Base-by-base conservation (phyloP, 2,113 vertebrate species). In the Andinoacara biseriatus region DNA sequence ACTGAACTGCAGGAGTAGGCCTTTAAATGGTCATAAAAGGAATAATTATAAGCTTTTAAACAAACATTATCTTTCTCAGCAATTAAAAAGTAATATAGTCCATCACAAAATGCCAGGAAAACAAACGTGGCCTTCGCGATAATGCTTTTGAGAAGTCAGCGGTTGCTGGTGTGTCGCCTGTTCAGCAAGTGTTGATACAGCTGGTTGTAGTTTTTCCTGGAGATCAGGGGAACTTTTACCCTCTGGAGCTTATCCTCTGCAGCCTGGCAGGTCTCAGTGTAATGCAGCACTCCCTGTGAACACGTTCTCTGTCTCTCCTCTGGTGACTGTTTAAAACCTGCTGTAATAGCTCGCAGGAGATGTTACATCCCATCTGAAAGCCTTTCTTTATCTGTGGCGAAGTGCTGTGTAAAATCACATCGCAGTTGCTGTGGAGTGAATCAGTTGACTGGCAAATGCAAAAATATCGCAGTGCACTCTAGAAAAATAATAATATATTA, bases 141-240 rank as follows among this genome's bases (percentile, higher is more conserved):
- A 69, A 60, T 81, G 60, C 59, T 76, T 82, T 69, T 58, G 72
- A 79, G 54, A 57, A 18, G 75, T 57, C 6, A 82, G 79, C 24
- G 26, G 2, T 31, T 33, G 46, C 43, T 58, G 20, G 20, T 77
- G 79, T 46, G 3, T 60, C 24, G 61, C 58, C 77, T 75, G 56
- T 43, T 63, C 65, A 67, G 54, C 14, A 3, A 17, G 14, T 91
- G 90, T 94, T 95, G 87, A 82, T 74, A 87, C 93, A 95, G 94
- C 92, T 95, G 93, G 20, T 83, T 93, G 67, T 77, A 52, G 76
- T 91, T 92, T 84, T 65, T 89, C 62, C 81, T 83, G 72, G 38
- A 77, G 84, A 89, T 90, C 75, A 40, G 46, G 79, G 61, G 54
- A 83, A 61, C 72, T 77, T 84, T 85, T 89, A 82, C 72, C 88